Percentiles rank a stretch among this genome's conserved stretches.
Evolutionary conservation across 1,140 invertebrate genomes (phyloP).

Genomic region (Nebria ingens): DNA sequence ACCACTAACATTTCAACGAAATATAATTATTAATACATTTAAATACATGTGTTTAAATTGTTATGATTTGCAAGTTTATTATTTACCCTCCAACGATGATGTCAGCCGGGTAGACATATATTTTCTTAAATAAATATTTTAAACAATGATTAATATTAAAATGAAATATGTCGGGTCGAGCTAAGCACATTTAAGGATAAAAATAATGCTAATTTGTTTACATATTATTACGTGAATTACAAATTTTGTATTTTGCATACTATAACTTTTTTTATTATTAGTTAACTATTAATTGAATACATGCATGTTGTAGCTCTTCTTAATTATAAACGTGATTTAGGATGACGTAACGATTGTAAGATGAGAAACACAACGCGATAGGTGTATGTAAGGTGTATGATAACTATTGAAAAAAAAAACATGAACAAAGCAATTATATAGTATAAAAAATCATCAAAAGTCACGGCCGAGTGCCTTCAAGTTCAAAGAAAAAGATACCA

Average conservation of each 20-base stretch:
- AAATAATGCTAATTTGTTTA: no score
- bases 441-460: constrained; percentile 5
- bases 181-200: no score
- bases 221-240: no score
- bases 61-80: no score
- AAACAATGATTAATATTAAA: no score
- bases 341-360: not conserved
- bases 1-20: not conserved
- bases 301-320: not conserved
- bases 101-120: no score
- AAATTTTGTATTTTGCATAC: not conserved
- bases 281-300: not conserved
- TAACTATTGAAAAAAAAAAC: constrained; percentile 1
- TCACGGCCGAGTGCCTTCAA: constrained; percentile 1
- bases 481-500: constrained; percentile 7
- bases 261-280: not conserved
- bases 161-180: no score
- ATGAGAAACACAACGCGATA: not conserved
- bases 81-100: no score
- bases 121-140: no score
- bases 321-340: constrained; percentile 5
- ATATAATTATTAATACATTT: not conserved
- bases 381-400: not conserved
- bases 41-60: no score
- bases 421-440: constrained; percentile 7